Evolutionary conservation across 2,888 invertebrate species (phyloP), one percentile per base, ranked within the genome.

Genomic region (Brachycybe producta): DNA sequence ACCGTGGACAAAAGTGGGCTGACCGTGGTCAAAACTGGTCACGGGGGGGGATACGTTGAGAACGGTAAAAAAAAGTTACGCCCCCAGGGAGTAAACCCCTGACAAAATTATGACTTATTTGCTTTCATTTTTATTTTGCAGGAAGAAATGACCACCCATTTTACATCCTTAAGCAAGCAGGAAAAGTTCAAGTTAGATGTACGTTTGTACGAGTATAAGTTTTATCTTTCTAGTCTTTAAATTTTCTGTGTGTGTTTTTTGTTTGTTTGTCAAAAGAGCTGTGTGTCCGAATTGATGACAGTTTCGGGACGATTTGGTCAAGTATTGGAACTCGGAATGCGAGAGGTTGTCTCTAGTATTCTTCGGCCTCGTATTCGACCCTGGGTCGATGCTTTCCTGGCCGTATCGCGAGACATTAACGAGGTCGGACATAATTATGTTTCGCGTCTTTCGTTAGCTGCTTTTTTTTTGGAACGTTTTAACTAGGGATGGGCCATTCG

Each of bases 351-450:
- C 36, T 76, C 77, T 0, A 80, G 82, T 60, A 84, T 82, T n/a
- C 76, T 91, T 26, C 86, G 85, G 64, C 86, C 88, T 1, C 70
- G 85, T 53, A 71, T 88, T 2, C 81, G 82, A 64, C 83, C 85
- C 1, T 84, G 84, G 80, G 77, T 85, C 3, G 88, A 90, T 65
- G 73, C 78, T 39, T 91, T 88, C 67, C 69, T 79, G 7, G 78
- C 79, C 38, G 73, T 81, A 47, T 80, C 77, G 62, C 87, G 90
- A 69, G 78, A 80, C 59, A 71, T 88, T 42, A 77, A 78, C n/a
- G 87, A 90, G 71, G 84, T 81, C 8, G 8, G 8, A n/a, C n/a
- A n/a, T n/a, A n/a, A n/a, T n/a, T n/a, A n/a, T n/a, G n/a, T n/a
- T n/a, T n/a, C n/a, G n/a, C n/a, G n/a, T n/a, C n/a, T n/a, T n/a